Base-by-base conservation (phyloP, 1,140 invertebrate genomes). In the Bombyx mandarina region DNA sequence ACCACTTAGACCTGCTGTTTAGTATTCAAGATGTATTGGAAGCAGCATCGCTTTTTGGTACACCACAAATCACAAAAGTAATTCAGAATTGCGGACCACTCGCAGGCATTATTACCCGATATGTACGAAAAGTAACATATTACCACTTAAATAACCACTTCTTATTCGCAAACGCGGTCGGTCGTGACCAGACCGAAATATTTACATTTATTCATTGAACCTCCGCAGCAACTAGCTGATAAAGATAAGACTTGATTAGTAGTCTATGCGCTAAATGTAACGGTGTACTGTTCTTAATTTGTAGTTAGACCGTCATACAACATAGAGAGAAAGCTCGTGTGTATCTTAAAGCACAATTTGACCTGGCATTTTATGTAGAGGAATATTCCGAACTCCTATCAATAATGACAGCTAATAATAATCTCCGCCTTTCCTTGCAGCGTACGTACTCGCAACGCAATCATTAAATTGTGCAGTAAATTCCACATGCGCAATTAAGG, bases 401-500 rank as follows among this genome's bases (percentile, higher is more conserved):
- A 35, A 35, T 35, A 35, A 35, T 35, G 26, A 35, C 26, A 35
- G 26, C 26, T 35, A 35, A 35, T 35, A 35, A 35, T 35, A 35
- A 35, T 35, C 26, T 2, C 26, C 26, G 26, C 26, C 26, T 35
- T 35, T 35, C 26, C 26, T 35, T 35, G 26, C 12, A 18, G 12
- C 26, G 26, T 35, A 35, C 26, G 26, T 3, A 26, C n/a, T 35
- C 7, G 60, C 67, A 73, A 75, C 61, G 66, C 64, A 73, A 76
- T 79, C 77, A 77, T 79, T 80, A 77, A 75, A 74, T 75, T 70
- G 69, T 73, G 72, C 70, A 73, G 73, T 80, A 81, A 78, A 83
- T 79, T 79, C 78, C 73, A 75, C 76, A 70, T 73, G 71, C 75
- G 75, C 73, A 78, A 81, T 81, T 81, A 81, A 80, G 73, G 70